phyloP scores from a whole-genome alignment of 2,888 invertebrate species.

The Campoplex nolae region DNA sequence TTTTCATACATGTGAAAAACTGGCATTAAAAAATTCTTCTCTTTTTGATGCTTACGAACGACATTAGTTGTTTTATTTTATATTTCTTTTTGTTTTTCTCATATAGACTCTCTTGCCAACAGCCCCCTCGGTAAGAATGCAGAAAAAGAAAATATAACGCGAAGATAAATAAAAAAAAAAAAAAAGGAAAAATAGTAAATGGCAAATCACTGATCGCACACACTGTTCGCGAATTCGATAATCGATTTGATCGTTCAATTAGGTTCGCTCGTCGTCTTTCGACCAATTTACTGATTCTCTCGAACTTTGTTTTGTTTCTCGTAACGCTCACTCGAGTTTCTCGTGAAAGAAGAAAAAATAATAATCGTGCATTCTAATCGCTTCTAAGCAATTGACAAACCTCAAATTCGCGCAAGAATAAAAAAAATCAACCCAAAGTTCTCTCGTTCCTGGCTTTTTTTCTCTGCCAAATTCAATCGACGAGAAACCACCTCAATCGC shows the following conservation, averaged over 20 bases:
- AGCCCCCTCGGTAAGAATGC: conserved; percentile 43
- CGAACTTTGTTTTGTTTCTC: conserved; percentile 13
- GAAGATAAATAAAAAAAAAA: conserved; percentile 43
- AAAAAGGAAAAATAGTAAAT: conserved; percentile 41
- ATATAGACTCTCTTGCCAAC: conserved; percentile 26
- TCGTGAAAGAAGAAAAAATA: conserved; percentile 28
- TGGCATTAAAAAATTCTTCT: conserved; percentile 74
- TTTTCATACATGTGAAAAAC: conserved; percentile 73
- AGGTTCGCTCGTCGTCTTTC: conserved; percentile 22
- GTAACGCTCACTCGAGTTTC: conserved; percentile 28
- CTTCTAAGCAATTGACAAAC: conserved; percentile 33
- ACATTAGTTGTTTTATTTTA: conserved; percentile 46
- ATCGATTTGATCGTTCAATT: conserved; percentile 51
- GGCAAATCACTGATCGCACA: conserved; percentile 53
- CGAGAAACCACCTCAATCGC: neutral
- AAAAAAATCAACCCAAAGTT: conserved; percentile 21
- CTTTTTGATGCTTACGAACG: conserved; percentile 39
- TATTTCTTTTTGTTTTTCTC: conserved; percentile 29
- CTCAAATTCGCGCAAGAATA: conserved; percentile 25
- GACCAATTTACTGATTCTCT: conserved; percentile 39
- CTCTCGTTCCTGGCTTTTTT: conserved; percentile 9
- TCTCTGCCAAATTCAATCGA: neutral
- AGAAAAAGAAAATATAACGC: conserved; percentile 32
- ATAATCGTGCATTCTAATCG: conserved; percentile 39
- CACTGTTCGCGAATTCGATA: conserved; percentile 44